Evolutionary conservation across 2,888 invertebrate genomes (phyloP).

Genomic region (Eupithecia vulgata): DNA sequence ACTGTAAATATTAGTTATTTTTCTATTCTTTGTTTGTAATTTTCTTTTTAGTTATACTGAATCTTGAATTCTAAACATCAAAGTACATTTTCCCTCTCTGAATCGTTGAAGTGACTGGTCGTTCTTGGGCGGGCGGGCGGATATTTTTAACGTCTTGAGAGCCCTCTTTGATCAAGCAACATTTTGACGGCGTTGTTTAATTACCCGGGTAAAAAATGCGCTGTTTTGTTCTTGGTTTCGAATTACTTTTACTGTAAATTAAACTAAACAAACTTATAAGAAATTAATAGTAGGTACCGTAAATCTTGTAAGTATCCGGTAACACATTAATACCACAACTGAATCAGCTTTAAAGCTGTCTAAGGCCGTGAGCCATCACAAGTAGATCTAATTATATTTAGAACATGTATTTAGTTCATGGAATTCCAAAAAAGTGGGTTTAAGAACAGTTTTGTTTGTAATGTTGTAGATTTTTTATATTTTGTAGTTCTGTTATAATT

Average conservation of each 20-base stretch:
- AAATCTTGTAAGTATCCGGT: no score
- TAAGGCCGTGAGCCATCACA: no score
- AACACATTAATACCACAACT: no score
- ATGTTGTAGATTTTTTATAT: no score
- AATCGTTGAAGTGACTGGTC: background rate
- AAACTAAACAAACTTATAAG: background rate
- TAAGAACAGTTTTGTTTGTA: no score
- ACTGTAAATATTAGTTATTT: no score
- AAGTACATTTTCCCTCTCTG: slow-evolving; percentile 13
- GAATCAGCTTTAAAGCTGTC: no score
- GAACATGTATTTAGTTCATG: no score
- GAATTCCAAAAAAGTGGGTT: no score
- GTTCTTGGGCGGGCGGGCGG: slow-evolving; percentile 49
- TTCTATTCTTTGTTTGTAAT: no score
- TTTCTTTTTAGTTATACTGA: background rate
- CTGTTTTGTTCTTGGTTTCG: slow-evolving; percentile 42
- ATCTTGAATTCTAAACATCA: background rate
- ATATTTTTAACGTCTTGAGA: slow-evolving; percentile 77
- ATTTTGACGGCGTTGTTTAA: slow-evolving; percentile 73
- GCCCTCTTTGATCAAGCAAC: slow-evolving; percentile 77
- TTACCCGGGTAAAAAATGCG: slow-evolving; percentile 60
- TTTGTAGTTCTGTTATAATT: no score
- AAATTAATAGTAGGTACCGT: background rate
- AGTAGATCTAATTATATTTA: no score
- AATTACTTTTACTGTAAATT: slow-evolving; percentile 16